phyloP scores from a whole-genome alignment of 1,140 invertebrate genomes.

The Hormaphis cornu region DNA sequence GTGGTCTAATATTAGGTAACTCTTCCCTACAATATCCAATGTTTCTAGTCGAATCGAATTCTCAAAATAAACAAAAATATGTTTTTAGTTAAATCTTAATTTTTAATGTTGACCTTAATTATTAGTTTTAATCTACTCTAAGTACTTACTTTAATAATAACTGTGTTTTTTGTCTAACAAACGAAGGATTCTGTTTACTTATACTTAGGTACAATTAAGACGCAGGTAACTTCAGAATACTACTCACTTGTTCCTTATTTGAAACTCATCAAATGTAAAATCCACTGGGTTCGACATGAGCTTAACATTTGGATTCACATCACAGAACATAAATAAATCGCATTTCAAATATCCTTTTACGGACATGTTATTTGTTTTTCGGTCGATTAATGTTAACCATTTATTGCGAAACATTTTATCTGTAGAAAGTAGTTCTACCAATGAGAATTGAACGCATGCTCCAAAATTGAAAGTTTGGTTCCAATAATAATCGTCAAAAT shows the following conservation, averaged over 20 bases:
- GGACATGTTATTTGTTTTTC: neutral
- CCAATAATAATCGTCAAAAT: no score
- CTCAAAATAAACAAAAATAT: no score
- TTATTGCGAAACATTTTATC: neutral
- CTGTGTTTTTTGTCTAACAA: no score
- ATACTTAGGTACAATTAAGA: no score
- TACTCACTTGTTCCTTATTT: neutral
- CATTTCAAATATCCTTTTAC: constrained; percentile 14
- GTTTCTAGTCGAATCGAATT: no score
- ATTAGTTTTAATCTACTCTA: no score
- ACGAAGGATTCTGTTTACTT: no score
- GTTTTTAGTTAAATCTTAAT: no score
- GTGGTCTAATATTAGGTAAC: no score
- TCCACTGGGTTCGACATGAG: neutral
- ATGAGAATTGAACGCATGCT: neutral
- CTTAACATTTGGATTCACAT: neutral
- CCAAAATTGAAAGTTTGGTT: neutral
- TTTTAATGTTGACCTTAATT: no score
- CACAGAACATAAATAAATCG: constrained; percentile 18
- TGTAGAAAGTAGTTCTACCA: neutral
- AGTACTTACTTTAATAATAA: no score
- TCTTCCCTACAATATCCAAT: no score
- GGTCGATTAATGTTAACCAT: neutral
- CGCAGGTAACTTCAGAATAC: neutral
- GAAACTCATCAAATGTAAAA: neutral